A percentile compares a stretch with the other conserved stretches of the same genome.
These are phyloP conservation scores for Vidua chalybeata DNA, from an alignment of 2,113 vertebrate genomes.

Conservation along the genomic window DNA sequence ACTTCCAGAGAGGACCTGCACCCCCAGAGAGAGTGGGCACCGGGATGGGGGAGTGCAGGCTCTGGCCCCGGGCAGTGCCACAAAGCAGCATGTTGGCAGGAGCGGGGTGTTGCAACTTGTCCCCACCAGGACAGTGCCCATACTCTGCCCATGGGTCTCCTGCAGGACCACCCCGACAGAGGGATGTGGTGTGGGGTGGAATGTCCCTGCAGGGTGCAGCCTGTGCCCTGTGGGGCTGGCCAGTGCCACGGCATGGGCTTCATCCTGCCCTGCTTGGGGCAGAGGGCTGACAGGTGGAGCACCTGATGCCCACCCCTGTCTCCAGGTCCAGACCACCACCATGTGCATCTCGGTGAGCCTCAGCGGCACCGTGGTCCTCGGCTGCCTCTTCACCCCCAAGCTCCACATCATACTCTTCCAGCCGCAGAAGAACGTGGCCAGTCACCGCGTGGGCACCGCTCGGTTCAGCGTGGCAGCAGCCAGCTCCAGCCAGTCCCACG, in stretches of 20 bases:
- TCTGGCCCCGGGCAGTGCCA: not conserved
- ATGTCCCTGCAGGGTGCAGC: not conserved
- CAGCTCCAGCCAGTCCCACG: constrained; percentile 84
- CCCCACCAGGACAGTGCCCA: not conserved
- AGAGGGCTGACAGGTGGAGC: not conserved
- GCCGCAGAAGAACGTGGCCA: constrained; percentile 95
- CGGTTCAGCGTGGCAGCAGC: constrained; percentile 85
- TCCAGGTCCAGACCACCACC: constrained; percentile 97
- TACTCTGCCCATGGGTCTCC: not conserved
- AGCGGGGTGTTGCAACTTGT: accelerated
- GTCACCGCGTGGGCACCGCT: constrained; percentile 83
- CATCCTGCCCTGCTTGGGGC: not conserved
- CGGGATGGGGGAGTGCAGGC: accelerated
- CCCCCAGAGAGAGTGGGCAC: not conserved
- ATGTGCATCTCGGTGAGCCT: constrained; percentile 98
- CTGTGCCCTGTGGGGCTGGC: not conserved
- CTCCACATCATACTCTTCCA: constrained; percentile 98
- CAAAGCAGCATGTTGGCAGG: not conserved
- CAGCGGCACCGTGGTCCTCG: constrained; percentile 94
- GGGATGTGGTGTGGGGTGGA: not conserved
- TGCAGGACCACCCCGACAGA: accelerated
- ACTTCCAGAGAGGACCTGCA: not conserved
- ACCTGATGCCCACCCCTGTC: not conserved
- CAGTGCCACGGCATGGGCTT: not conserved
- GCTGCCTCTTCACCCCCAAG: constrained; percentile 95